Percentiles rank a stretch among this genome's conserved stretches.
Evolutionary conservation across 2,797 vertebrate species (phyloP).

Genomic region (Zenarchopterus dispar): DNA sequence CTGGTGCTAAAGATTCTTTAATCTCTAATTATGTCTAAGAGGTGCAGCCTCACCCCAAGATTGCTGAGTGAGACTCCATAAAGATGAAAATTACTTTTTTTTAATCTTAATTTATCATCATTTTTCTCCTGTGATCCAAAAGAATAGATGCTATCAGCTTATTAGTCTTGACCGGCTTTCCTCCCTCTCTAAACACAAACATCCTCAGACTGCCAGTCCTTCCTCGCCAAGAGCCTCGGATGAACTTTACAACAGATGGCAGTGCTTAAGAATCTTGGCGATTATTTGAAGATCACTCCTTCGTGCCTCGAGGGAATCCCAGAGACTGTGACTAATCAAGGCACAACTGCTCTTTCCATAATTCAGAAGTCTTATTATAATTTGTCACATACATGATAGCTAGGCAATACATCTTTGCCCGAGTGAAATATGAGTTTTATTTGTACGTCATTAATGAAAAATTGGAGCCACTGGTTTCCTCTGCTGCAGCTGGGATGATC

Average conservation of each 20-base stretch:
- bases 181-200: conserved; percentile 13
- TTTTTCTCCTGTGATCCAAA: conserved; percentile 44
- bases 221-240: conserved; percentile 31
- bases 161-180: conserved; percentile 41
- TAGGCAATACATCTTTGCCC: conserved; percentile 65
- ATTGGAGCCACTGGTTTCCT: conserved; percentile 15
- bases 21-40: too few species aligned
- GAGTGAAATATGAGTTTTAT: conserved; percentile 70
- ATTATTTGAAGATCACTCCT: conserved; percentile 67
- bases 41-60: too few species aligned
- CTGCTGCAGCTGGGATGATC: conserved; percentile 17
- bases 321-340: conserved; percentile 62
- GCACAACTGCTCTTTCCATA: conserved; percentile 73
- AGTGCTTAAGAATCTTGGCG: conserved; percentile 39
- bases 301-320: conserved; percentile 49
- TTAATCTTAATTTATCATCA: conserved; percentile 56
- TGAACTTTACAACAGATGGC: conserved; percentile 61
- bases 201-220: conserved; percentile 26
- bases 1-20: too few species aligned
- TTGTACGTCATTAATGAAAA: conserved; percentile 70
- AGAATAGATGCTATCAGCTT: conserved; percentile 47
- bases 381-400: conserved; percentile 67
- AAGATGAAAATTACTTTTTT: neutral
- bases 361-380: conserved; percentile 75
- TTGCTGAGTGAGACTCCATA: too few species aligned